These are phyloP conservation scores for Syngnathoides biaculeatus DNA, from an alignment of 2,113 vertebrate genomes.

Conservation along the genomic window DNA sequence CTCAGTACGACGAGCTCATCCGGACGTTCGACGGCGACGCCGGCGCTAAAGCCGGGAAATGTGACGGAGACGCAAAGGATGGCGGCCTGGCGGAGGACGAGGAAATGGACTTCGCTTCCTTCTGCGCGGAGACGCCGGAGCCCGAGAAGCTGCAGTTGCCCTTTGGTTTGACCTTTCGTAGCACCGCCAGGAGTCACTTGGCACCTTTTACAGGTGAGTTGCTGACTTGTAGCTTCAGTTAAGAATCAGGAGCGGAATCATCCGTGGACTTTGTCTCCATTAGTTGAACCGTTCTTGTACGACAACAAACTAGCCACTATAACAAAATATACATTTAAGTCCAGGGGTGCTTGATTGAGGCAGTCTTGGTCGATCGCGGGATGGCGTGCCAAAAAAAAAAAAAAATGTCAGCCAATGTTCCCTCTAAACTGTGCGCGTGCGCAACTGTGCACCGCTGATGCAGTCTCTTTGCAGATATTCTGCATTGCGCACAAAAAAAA, in stretches of 20 bases:
- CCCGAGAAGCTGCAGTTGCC: slow-evolving; percentile 74
- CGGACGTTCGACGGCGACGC: slow-evolving; percentile 76
- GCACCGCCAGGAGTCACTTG: slow-evolving; percentile 58
- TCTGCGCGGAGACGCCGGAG: slow-evolving; percentile 78
- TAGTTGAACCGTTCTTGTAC: no score
- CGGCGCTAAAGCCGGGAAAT: slow-evolving; percentile 48
- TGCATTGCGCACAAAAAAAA: no score
- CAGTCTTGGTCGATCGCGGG: no score
- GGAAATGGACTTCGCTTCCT: slow-evolving; percentile 80
- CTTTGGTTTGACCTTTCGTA: slow-evolving; percentile 70
- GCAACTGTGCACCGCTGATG: no score
- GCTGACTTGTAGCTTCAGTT: background rate
- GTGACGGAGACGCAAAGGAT: slow-evolving; percentile 46
- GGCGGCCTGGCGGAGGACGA: slow-evolving; percentile 61
- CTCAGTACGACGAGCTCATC: slow-evolving; percentile 87
- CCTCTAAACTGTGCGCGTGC: no score
- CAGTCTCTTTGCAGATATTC: no score
- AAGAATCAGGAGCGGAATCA: background rate
- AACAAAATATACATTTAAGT: no score
- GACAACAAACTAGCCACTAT: no score
- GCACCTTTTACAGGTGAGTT: slow-evolving; percentile 87
- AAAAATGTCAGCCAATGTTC: no score
- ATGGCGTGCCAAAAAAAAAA: no score
- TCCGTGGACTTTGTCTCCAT: no score
- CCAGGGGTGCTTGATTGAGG: no score